These are phyloP conservation scores for Odobenus rosmarus DNA, from an alignment of 2,113 vertebrate species.

Conservation along the genomic window DNA sequence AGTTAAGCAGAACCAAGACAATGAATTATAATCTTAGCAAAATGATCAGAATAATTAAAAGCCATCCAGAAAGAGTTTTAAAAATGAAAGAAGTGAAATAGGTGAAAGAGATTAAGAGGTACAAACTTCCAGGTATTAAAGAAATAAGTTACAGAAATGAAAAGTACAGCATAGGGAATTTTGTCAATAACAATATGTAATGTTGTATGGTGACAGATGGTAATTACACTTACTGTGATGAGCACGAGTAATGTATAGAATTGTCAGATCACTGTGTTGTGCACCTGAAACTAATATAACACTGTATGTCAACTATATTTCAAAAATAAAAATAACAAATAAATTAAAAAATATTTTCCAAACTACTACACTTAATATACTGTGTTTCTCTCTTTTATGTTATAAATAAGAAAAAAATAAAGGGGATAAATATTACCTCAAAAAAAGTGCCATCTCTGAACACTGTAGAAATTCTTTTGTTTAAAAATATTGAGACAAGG, in stretches of 20 bases:
- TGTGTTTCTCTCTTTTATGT: neutral
- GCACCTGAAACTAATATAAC: neutral
- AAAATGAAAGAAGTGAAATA: neutral
- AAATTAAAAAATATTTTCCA: neutral
- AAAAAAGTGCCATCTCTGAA: neutral
- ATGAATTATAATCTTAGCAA: neutral
- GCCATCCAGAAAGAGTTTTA: neutral
- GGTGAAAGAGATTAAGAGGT: neutral
- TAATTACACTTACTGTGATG: neutral
- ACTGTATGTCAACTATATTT: neutral
- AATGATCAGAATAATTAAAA: conserved; percentile 35
- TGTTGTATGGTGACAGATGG: neutral
- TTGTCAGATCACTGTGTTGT: neutral
- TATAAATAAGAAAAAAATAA: neutral
- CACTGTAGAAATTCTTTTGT: neutral
- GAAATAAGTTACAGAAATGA: neutral
- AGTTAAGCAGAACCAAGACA: neutral
- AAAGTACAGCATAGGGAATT: neutral
- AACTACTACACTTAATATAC: neutral
- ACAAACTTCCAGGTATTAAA: neutral
- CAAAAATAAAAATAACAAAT: neutral
- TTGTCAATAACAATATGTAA: neutral
- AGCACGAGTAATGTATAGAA: neutral
- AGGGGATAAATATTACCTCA: neutral
- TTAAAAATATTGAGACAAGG: neutral